Conservation (phyloP, 2,113 vertebrate species). For the Synodontis membranacea region DNA sequence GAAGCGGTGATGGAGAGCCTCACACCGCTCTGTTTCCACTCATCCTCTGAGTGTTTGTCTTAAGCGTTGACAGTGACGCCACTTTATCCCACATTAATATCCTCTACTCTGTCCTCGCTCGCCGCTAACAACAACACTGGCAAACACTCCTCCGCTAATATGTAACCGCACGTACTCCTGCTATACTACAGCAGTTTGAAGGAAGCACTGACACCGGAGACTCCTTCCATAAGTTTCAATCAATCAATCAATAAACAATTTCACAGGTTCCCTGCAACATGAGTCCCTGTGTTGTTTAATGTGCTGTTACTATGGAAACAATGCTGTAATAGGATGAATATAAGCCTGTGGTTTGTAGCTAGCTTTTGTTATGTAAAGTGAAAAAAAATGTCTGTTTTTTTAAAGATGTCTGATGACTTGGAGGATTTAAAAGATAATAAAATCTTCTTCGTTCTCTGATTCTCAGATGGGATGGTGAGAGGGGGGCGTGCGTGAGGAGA, state of each 20-base stretch:
- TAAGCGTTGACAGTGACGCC: background rate
- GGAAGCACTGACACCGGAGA: background rate
- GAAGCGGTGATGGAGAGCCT: constrained; percentile 24
- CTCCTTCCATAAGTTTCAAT: background rate
- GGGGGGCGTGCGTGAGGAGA: constrained; percentile 91
- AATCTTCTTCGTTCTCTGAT: constrained; percentile 18
- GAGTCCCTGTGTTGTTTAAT: background rate
- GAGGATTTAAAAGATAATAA: background rate
- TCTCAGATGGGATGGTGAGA: constrained; percentile 74
- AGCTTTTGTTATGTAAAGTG: background rate
- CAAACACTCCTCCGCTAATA: background rate
- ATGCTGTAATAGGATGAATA: background rate
- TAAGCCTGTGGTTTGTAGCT: background rate
- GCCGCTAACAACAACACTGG: background rate
- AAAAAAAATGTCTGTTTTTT: background rate
- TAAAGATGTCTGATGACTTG: background rate
- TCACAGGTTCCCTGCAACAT: background rate
- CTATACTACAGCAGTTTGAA: background rate
- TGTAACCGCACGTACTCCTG: background rate
- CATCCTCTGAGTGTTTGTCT: constrained; percentile 25
- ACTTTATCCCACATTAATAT: background rate
- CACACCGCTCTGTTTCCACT: constrained; percentile 19
- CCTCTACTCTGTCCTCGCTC: background rate
- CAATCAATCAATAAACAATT: background rate
- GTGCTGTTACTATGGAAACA: background rate